Conservation (phyloP, 2,888 invertebrate genomes). For the Rapana venosa region DNA sequence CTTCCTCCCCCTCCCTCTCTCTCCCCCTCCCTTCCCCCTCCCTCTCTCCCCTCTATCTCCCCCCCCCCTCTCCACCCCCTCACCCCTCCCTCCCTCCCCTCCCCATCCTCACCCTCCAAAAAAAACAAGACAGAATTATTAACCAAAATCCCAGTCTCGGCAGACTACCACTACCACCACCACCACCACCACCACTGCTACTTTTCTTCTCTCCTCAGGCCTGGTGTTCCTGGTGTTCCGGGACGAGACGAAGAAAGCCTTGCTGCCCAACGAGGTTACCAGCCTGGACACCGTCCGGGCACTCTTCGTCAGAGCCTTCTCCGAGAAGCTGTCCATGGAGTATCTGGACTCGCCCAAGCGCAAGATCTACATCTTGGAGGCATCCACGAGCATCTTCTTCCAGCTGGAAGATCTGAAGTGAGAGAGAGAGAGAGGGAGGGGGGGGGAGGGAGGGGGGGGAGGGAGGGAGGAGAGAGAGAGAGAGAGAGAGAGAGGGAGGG, state of each 20-base stretch:
- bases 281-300: constrained; percentile 97
- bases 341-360: constrained; percentile 89
- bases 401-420: constrained; percentile 92
- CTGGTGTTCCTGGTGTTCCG: constrained; percentile 89
- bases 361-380: constrained; percentile 98
- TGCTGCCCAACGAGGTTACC: constrained; percentile 97
- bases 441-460: too few species aligned
- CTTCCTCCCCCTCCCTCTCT: neutral
- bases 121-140: neutral
- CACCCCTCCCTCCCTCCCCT: too few species aligned
- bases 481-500: too few species aligned
- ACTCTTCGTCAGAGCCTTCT: constrained; percentile 94
- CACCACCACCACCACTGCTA: too few species aligned
- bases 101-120: neutral
- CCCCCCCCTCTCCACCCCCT: too few species aligned
- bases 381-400: constrained; percentile 97
- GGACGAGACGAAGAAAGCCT: constrained; percentile 95
- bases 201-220: constrained; percentile 58
- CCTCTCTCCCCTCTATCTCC: too few species aligned
- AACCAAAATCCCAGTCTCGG: neutral
- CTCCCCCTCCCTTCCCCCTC: neutral
- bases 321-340: constrained; percentile 96
- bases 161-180: too few species aligned
- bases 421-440: constrained; percentile 25
- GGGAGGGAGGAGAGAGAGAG: too few species aligned